Evolutionary conservation across 2,888 invertebrate genomes (phyloP).

Genomic region (Hipparchia semele): DNA sequence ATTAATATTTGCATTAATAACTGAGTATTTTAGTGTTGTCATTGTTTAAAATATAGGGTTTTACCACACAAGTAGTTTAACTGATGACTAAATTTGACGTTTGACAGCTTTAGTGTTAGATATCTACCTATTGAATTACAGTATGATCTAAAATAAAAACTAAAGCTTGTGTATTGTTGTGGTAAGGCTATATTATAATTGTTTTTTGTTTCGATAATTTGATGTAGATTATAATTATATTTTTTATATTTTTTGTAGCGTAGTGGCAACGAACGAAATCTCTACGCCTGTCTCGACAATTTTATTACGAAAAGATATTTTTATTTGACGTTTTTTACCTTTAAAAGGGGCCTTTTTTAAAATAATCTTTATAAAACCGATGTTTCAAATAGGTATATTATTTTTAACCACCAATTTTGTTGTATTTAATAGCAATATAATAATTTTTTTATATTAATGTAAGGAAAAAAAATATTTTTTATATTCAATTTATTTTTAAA

Average conservation of each 20-base stretch:
- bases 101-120: too few species aligned
- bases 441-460: not conserved
- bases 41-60: not conserved
- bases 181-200: too few species aligned
- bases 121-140: too few species aligned
- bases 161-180: too few species aligned
- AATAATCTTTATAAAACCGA: not conserved
- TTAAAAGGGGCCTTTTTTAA: constrained; percentile 14
- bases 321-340: constrained; percentile 12
- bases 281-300: constrained; percentile 33
- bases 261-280: constrained; percentile 29
- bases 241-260: constrained; percentile 33
- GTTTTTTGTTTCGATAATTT: constrained; percentile 3
- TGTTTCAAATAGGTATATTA: not conserved
- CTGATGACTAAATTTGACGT: too few species aligned
- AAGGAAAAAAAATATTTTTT: not conserved
- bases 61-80: not conserved
- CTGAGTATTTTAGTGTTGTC: constrained; percentile 17
- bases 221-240: constrained; percentile 19
- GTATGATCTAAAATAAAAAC: too few species aligned
- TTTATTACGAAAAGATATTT: constrained; percentile 15
- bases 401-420: not conserved
- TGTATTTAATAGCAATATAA: not conserved
- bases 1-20: constrained; percentile 16
- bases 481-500: not conserved